Conservation (phyloP, 1,140 invertebrate species). For the Leptinotarsa undecemlineata region DNA sequence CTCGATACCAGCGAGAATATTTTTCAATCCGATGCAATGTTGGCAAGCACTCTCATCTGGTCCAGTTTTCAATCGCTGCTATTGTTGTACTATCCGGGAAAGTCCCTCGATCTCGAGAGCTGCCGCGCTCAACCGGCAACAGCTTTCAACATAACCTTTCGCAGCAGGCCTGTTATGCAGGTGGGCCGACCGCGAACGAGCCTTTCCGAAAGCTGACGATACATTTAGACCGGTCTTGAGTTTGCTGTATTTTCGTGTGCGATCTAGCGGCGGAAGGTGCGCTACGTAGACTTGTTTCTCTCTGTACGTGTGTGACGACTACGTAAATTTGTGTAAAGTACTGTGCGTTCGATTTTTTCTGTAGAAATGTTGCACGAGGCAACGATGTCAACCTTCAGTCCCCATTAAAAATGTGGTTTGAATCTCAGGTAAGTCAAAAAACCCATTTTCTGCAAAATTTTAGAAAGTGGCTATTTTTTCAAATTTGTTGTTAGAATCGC, state of each 20-base stretch:
- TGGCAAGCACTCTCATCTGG: background rate
- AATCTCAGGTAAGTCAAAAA: constrained; percentile 52
- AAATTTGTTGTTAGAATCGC: background rate
- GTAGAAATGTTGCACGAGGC: constrained; percentile 53
- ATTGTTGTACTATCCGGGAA: background rate
- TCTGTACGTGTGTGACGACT: constrained; percentile 20
- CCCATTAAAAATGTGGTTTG: constrained; percentile 57
- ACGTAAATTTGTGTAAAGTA: constrained; percentile 24
- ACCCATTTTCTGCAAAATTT: background rate
- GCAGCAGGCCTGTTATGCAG: constrained; percentile 52
- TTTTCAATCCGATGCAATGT: constrained; percentile 2
- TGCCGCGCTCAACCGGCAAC: background rate
- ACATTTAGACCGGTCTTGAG: constrained; percentile 49
- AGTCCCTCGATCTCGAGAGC: background rate
- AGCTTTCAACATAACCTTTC: constrained; percentile 52
- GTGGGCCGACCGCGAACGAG: constrained; percentile 51
- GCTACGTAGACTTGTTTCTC: constrained; percentile 20
- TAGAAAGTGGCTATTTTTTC: background rate
- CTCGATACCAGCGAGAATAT: constrained; percentile 28
- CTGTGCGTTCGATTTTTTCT: constrained; percentile 47
- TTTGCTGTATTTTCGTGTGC: constrained; percentile 43
- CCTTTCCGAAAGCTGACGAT: constrained; percentile 39
- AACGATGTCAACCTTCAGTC: constrained; percentile 50
- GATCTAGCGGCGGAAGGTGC: constrained; percentile 30
- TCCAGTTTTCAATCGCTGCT: no score